Percentiles rank a stretch among this genome's conserved stretches.
Evolutionary conservation across 2,888 invertebrate genomes (phyloP).

Genomic region (Paralinhomoeus sp.): DNA sequence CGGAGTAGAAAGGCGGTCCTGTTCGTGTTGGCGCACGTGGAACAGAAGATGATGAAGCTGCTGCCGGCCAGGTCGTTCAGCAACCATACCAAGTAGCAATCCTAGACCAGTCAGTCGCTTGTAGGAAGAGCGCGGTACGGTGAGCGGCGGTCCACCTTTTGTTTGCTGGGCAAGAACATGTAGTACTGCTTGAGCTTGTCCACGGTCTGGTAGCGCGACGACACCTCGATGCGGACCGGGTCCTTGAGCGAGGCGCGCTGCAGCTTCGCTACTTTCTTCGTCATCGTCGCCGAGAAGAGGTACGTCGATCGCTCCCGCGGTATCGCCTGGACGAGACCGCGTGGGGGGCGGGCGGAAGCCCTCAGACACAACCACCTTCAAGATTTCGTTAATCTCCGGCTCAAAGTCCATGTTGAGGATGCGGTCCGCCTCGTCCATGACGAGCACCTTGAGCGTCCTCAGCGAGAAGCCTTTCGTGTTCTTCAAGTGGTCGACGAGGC

Average conservation of each 20-base stretch:
- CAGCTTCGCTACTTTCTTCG: slow-evolving; percentile 61
- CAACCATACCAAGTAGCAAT: slow-evolving; percentile 80
- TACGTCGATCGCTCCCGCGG: slow-evolving; percentile 73
- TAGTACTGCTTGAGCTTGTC: slow-evolving; percentile 84
- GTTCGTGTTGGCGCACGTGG: slow-evolving; percentile 75
- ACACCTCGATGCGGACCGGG: slow-evolving; percentile 81
- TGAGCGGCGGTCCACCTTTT: slow-evolving; percentile 45
- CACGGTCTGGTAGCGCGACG: slow-evolving; percentile 90
- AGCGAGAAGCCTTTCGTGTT: slow-evolving; percentile 93
- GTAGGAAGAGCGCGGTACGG: no score
- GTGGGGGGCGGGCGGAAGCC: no score
- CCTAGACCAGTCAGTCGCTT: slow-evolving; percentile 38
- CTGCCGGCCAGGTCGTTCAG: slow-evolving; percentile 76
- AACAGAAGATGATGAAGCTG: slow-evolving; percentile 86
- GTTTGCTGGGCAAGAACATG: slow-evolving; percentile 78
- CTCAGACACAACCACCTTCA: slow-evolving; percentile 48
- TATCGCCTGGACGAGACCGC: slow-evolving; percentile 29
- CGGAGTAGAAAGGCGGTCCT: slow-evolving; percentile 65
- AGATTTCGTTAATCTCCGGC: slow-evolving; percentile 71
- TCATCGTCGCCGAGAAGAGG: slow-evolving; percentile 97
- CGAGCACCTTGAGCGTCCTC: slow-evolving; percentile 49
- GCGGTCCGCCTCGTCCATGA: slow-evolving; percentile 97
- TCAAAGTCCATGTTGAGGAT: slow-evolving; percentile 98
- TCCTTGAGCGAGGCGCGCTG: slow-evolving; percentile 79
- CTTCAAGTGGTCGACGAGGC: slow-evolving; percentile 65